A percentile compares a stretch with the other conserved stretches of the same genome.
phyloP scores from a whole-genome alignment of 64 coral and sea anemone species.

The Montipora efflorescens region DNA sequence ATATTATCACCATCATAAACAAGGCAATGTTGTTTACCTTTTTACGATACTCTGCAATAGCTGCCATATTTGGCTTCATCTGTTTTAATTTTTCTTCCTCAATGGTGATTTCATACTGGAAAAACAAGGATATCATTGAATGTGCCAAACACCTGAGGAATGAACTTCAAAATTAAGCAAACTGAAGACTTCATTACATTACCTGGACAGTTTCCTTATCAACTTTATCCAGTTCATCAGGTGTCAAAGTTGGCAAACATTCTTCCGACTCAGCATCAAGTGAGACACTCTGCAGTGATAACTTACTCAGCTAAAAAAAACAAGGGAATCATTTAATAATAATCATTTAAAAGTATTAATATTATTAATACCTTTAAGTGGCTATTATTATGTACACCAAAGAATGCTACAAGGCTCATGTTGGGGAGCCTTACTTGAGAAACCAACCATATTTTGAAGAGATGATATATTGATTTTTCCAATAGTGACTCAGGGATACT shows the following conservation, averaged over 20 bases:
- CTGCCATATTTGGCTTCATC: constrained; percentile 99
- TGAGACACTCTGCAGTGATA: constrained; percentile 74
- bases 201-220: constrained; percentile 90
- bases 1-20: neutral
- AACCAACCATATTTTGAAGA: too few relatives aligned
- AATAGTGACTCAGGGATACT: too few relatives aligned
- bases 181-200: neutral
- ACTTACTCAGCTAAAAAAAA: constrained; percentile 67
- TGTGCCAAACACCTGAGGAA: too few relatives aligned
- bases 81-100: constrained; percentile 87
- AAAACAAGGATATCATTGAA: neutral
- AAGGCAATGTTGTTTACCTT: constrained; percentile 61
- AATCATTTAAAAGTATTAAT: too few relatives aligned
- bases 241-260: constrained; percentile 65
- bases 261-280: constrained; percentile 60
- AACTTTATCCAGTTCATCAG: constrained; percentile 75
- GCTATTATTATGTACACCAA: too few relatives aligned
- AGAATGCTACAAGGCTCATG: too few relatives aligned
- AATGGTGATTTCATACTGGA: constrained; percentile 85
- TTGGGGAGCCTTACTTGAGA: too few relatives aligned
- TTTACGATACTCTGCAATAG: constrained; percentile 98
- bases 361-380: too few relatives aligned
- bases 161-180: too few relatives aligned
- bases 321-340: neutral
- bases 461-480: too few relatives aligned